Conservation (phyloP, 2,113 vertebrate species). For the Nycticryphes semicollaris region DNA sequence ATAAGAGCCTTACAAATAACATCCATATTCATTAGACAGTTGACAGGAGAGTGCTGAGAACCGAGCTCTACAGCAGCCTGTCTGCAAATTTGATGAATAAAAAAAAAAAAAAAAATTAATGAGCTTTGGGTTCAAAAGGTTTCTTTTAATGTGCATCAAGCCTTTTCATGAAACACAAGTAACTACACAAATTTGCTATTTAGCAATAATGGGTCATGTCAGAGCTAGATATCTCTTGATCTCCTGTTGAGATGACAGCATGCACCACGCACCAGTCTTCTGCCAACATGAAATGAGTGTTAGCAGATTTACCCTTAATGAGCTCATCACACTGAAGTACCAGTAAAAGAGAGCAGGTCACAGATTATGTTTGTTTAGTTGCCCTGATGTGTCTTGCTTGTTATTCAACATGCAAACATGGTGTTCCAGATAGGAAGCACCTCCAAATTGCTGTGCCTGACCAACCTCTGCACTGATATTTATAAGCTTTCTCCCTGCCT, state of each 20-base stretch:
- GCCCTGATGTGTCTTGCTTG: neutral
- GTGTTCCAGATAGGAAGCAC: neutral
- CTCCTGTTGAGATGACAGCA: constrained; percentile 62
- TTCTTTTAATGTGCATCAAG: constrained; percentile 66
- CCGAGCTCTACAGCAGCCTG: constrained; percentile 6
- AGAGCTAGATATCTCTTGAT: constrained; percentile 44
- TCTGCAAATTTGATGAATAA: constrained; percentile 57
- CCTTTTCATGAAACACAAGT: constrained; percentile 52
- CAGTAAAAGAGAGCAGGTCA: constrained; percentile 61
- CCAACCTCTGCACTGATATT: neutral
- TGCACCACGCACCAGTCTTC: neutral
- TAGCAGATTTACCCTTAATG: constrained; percentile 71
- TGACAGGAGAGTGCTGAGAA: constrained; percentile 17
- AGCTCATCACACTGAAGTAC: constrained; percentile 59
- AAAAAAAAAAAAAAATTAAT: constrained; percentile 42
- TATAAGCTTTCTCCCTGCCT: neutral
- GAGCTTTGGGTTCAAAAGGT: constrained; percentile 63
- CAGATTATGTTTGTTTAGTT: constrained; percentile 59
- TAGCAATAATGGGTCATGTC: constrained; percentile 53
- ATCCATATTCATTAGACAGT: constrained; percentile 65
- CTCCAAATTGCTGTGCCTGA: neutral
- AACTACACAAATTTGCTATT: constrained; percentile 64
- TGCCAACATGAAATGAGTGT: constrained; percentile 45
- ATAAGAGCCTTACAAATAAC: constrained; percentile 45
- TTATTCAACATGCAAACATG: neutral